Evolutionary conservation across 2,797 vertebrate species (phyloP).

Genomic region (Microctenopoma lineatum): DNA sequence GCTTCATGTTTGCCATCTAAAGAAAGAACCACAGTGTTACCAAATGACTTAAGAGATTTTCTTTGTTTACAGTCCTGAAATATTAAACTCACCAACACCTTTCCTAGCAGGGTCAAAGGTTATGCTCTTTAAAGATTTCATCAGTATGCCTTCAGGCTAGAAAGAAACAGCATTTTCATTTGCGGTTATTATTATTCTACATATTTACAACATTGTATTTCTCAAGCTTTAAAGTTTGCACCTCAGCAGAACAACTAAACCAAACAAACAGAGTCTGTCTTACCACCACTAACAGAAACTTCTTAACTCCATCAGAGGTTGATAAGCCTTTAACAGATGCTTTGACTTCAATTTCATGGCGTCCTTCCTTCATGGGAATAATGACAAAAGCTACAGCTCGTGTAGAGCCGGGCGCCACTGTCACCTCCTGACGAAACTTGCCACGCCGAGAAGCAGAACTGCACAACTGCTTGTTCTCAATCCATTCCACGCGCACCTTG

Average conservation of each 20-base stretch:
- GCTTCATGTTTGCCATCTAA: conserved; percentile 81
- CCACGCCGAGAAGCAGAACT: conserved; percentile 82
- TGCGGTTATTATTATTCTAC: too few species aligned
- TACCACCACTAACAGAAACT: conserved; percentile 87
- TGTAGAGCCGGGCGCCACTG: conserved; percentile 57
- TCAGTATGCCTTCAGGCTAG: conserved; percentile 83
- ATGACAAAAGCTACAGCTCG: conserved; percentile 81
- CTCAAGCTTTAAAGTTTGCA: too few species aligned
- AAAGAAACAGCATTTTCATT: conserved; percentile 18
- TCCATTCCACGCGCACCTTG: conserved; percentile 84
- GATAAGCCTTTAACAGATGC: conserved; percentile 64
- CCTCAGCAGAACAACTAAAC: neutral
- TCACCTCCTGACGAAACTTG: conserved; percentile 67
- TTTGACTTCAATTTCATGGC: conserved; percentile 83
- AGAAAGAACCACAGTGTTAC: neutral
- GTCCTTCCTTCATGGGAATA: conserved; percentile 81
- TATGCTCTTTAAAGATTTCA: conserved; percentile 64
- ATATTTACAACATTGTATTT: neutral
- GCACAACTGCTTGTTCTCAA: conserved; percentile 82
- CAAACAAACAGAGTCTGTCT: conserved; percentile 51
- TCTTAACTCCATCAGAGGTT: conserved; percentile 80
- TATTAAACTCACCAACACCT: conserved; percentile 32
- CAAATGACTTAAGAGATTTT: neutral
- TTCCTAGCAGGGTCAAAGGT: conserved; percentile 76
- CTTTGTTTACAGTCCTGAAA: neutral